These are phyloP conservation scores for Collichthys lucidus DNA, from an alignment of 2,113 vertebrate genomes.

Conservation along the genomic window DNA sequence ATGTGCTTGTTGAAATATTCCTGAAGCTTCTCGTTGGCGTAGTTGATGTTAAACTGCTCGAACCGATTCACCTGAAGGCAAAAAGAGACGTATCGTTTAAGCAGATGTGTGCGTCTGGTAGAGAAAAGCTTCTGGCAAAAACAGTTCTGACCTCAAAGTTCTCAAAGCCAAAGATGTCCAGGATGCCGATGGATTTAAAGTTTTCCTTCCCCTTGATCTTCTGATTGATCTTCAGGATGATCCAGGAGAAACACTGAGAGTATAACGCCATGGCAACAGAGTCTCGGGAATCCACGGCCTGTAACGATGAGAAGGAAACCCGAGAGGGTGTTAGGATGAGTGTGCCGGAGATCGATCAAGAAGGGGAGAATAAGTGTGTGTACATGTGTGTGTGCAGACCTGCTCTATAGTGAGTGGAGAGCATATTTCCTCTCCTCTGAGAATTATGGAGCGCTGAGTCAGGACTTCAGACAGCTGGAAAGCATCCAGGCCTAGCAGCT, in stretches of 20 bases:
- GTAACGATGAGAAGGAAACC: slow-evolving; percentile 34
- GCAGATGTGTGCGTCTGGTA: neutral
- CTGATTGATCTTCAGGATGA: slow-evolving; percentile 92
- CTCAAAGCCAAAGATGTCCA: slow-evolving; percentile 96
- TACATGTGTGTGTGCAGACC: slow-evolving; percentile 71
- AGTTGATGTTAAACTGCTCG: slow-evolving; percentile 96
- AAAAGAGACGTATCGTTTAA: neutral
- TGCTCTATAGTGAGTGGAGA: slow-evolving; percentile 94
- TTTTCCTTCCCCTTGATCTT: slow-evolving; percentile 93
- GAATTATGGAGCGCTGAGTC: slow-evolving; percentile 94
- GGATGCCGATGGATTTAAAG: slow-evolving; percentile 95
- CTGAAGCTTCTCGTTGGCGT: slow-evolving; percentile 95
- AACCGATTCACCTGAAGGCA: slow-evolving; percentile 90
- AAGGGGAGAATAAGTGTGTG: neutral
- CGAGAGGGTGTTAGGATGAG: neutral
- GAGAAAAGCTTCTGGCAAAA: neutral
- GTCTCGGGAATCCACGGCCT: slow-evolving; percentile 93
- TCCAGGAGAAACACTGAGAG: slow-evolving; percentile 95
- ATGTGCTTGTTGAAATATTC: slow-evolving; percentile 97
- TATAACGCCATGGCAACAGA: slow-evolving; percentile 94
- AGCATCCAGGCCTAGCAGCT: slow-evolving; percentile 90
- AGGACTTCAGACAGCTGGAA: slow-evolving; percentile 93
- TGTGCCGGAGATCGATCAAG: neutral
- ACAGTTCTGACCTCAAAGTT: slow-evolving; percentile 89
- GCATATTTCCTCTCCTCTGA: slow-evolving; percentile 94